phyloP scores from a whole-genome alignment of 2,797 vertebrate species.

The Schizopygopsis malacanthus region DNA sequence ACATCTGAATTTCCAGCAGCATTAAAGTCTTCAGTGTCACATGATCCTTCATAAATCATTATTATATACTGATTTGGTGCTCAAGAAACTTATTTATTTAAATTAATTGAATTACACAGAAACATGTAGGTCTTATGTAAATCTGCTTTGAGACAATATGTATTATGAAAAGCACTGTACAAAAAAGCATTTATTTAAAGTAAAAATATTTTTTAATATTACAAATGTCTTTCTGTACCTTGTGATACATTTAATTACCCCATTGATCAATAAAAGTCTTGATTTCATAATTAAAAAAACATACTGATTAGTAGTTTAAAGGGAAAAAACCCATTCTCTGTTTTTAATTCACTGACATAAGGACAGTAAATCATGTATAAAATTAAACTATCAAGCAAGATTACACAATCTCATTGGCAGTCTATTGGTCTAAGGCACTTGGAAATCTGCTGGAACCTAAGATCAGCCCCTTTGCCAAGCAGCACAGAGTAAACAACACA shows the following conservation, averaged over 20 bases:
- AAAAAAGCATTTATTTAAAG: too few relatives aligned
- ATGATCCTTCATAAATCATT: neutral
- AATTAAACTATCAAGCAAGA: neutral
- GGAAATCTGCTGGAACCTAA: constrained; percentile 11
- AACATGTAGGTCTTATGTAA: too few relatives aligned
- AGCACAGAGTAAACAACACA: constrained; percentile 32
- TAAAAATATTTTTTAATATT: neutral
- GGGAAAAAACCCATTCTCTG: neutral
- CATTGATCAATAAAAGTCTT: neutral
- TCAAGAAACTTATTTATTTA: neutral
- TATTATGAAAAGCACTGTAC: too few relatives aligned
- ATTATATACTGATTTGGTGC: neutral
- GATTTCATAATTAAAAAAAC: neutral
- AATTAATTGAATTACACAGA: neutral
- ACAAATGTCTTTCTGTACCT: neutral
- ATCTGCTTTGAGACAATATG: neutral
- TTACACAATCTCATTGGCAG: neutral
- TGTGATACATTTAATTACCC: too few relatives aligned
- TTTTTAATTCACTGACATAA: neutral
- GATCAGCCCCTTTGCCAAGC: neutral
- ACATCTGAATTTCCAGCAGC: neutral
- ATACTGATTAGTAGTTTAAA: neutral
- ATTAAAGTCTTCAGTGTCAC: neutral
- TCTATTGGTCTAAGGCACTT: neutral
- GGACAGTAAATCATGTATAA: neutral